Evolutionary conservation across 2,797 vertebrate genomes (phyloP).

Genomic region (Rhinoraja longicauda): DNA sequence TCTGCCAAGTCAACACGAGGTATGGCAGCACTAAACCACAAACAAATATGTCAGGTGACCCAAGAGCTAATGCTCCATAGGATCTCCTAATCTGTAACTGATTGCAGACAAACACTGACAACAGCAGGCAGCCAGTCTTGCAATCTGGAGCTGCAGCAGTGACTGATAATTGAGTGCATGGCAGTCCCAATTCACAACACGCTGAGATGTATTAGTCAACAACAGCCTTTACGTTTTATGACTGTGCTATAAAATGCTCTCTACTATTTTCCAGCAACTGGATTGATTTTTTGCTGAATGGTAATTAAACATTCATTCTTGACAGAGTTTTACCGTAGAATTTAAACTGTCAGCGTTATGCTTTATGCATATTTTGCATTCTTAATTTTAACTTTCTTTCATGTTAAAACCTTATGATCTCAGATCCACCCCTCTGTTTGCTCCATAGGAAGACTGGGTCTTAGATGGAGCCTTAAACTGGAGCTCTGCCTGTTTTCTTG

Average conservation of each 20-base stretch:
- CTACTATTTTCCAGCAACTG: neutral
- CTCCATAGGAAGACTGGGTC: no score
- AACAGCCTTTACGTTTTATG: slow-evolving; percentile 24
- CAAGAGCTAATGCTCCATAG: neutral
- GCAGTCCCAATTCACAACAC: neutral
- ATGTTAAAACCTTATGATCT: neutral
- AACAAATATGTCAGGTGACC: neutral
- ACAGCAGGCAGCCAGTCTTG: slow-evolving; percentile 17
- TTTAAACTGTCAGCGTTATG: neutral
- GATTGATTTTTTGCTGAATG: neutral
- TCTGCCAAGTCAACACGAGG: neutral
- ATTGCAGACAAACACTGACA: slow-evolving; percentile 2
- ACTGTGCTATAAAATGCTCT: neutral
- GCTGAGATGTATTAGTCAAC: neutral
- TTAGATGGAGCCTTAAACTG: neutral
- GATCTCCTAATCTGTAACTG: neutral
- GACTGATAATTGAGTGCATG: neutral
- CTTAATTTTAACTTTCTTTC: neutral
- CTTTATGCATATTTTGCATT: no score
- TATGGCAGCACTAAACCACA: slow-evolving; percentile 8
- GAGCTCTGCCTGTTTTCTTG: neutral
- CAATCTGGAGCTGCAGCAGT: neutral
- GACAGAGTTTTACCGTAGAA: neutral
- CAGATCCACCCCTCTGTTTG: neutral
- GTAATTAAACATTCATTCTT: neutral